Percentiles rank a stretch among this genome's conserved stretches.
Conservation (phyloP, 2,797 vertebrate genomes). For the Enteromius paludinosus region DNA sequence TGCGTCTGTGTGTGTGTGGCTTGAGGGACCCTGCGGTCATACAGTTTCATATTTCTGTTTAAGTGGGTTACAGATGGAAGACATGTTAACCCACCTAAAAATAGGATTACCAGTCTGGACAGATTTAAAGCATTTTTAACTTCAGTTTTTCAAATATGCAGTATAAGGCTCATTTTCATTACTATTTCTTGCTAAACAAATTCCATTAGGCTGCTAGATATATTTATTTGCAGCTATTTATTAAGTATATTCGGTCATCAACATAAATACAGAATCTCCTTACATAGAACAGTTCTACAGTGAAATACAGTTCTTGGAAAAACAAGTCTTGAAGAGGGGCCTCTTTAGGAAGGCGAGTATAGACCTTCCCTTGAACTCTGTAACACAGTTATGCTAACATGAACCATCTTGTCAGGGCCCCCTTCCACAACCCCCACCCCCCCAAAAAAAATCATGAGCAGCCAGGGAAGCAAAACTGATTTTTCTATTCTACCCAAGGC, state of each 20-base stretch:
- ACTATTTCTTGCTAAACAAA: background rate
- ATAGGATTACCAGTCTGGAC: slow-evolving; percentile 27
- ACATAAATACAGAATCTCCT: slow-evolving; percentile 14
- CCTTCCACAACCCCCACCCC: slow-evolving; percentile 52
- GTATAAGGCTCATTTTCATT: background rate
- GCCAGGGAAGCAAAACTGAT: slow-evolving; percentile 66
- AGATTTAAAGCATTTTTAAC: slow-evolving; percentile 9
- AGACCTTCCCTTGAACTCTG: slow-evolving; percentile 63
- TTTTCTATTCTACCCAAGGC: slow-evolving; percentile 57
- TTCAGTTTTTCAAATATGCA: background rate
- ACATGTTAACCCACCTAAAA: slow-evolving; percentile 14
- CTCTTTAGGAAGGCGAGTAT: slow-evolving; percentile 44
- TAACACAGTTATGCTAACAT: slow-evolving; percentile 60
- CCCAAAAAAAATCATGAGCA: slow-evolving; percentile 47
- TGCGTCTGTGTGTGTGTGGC: slow-evolving; percentile 28
- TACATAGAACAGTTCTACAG: slow-evolving; percentile 21
- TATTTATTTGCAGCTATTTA: background rate
- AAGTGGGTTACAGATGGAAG: slow-evolving; percentile 25
- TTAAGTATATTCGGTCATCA: background rate
- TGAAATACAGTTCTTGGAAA: slow-evolving; percentile 45
- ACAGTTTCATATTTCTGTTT: slow-evolving; percentile 37
- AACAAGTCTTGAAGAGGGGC: slow-evolving; percentile 40
- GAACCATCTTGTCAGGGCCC: slow-evolving; percentile 62
- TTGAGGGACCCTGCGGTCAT: background rate
- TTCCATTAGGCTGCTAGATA: background rate